These are phyloP conservation scores for Neoarius graeffei DNA, from an alignment of 2,113 vertebrate genomes.

Conservation along the genomic window DNA sequence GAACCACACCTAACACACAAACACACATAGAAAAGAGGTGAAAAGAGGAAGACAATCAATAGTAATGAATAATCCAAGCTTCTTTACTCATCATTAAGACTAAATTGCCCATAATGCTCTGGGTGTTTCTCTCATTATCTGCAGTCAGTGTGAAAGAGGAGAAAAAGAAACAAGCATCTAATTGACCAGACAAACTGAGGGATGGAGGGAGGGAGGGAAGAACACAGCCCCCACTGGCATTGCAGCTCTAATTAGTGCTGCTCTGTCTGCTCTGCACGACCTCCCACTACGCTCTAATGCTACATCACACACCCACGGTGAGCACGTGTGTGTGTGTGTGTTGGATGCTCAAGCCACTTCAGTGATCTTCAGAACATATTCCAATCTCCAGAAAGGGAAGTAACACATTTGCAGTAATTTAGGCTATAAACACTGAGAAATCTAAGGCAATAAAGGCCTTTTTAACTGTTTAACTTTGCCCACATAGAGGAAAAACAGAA, in stretches of 20 bases:
- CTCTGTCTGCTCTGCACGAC: conserved; percentile 27
- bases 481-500: background rate
- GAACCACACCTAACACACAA: conserved; percentile 89
- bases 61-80: conserved; percentile 16
- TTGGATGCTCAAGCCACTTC: conserved; percentile 6
- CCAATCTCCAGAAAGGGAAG: conserved; percentile 9
- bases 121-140: conserved; percentile 32
- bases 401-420: background rate
- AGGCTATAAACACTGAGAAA: background rate
- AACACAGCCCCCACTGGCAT: conserved; percentile 35
- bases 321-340: background rate
- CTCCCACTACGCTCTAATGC: conserved; percentile 33
- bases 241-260: conserved; percentile 43
- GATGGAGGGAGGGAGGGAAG: conserved; percentile 12
- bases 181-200: conserved; percentile 32
- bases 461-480: background rate
- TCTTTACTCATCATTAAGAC: conserved; percentile 34
- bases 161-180: conserved; percentile 9
- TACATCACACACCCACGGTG: conserved; percentile 1
- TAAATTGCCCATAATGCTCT: conserved; percentile 32
- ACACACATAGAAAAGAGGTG: background rate
- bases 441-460: conserved; percentile 4
- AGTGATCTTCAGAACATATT: conserved; percentile 7
- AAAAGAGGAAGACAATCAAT: conserved; percentile 23
- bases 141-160: background rate